Conservation (phyloP, 2,113 vertebrate species). For the Takifugu bimaculatus region DNA sequence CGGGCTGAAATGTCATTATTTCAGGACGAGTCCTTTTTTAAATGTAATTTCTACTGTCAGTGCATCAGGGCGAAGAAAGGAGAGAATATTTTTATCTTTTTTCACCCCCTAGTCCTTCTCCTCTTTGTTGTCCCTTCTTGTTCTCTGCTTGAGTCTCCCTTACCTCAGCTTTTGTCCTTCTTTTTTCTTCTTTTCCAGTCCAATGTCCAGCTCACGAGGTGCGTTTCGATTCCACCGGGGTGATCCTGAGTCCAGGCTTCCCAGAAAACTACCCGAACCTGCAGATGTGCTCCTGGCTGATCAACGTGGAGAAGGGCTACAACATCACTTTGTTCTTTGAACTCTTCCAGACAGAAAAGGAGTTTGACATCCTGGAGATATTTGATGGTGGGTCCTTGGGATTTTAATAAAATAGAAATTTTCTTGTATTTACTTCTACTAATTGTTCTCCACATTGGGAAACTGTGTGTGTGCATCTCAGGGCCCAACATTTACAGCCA, state of each 20-base stretch:
- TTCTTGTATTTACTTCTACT: not conserved
- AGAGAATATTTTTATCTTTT: not conserved
- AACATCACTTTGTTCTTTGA: slow-evolving; percentile 96
- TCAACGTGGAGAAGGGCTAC: slow-evolving; percentile 96
- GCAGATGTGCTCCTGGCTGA: slow-evolving; percentile 96
- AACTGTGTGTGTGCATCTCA: slow-evolving; percentile 43
- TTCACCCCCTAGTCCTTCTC: not conserved
- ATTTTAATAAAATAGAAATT: too few species aligned
- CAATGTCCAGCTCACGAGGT: slow-evolving; percentile 94
- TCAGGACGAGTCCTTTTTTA: slow-evolving; percentile 39
- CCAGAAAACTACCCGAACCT: slow-evolving; percentile 96
- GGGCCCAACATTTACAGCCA: slow-evolving; percentile 94
- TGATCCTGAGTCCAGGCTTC: slow-evolving; percentile 92
- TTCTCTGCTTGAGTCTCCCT: not conserved
- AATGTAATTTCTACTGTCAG: slow-evolving; percentile 40
- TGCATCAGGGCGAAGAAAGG: not conserved
- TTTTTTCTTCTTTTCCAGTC: slow-evolving; percentile 67
- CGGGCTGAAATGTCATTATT: slow-evolving; percentile 43
- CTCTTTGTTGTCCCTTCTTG: not conserved
- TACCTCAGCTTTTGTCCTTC: not conserved
- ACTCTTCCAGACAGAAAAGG: slow-evolving; percentile 96
- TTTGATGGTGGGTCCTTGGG: slow-evolving; percentile 83
- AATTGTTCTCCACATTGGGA: not conserved
- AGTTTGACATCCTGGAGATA: slow-evolving; percentile 97
- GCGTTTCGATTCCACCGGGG: slow-evolving; percentile 91